These are phyloP conservation scores for Synanthedon vespiformis DNA, from an alignment of 2,888 invertebrate species.

Conservation along the genomic window DNA sequence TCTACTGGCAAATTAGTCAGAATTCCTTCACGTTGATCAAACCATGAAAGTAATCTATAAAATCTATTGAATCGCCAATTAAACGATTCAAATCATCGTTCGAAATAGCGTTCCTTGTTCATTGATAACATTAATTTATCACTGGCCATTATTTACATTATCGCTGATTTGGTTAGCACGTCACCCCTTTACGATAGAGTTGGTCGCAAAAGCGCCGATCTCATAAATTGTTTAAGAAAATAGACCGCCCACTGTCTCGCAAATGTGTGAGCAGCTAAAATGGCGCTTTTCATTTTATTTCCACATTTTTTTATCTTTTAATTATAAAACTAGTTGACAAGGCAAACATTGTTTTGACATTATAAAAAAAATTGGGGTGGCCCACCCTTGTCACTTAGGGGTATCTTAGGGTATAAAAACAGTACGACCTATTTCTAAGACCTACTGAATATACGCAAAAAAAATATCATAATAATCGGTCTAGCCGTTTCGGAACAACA, in stretches of 20 bases:
- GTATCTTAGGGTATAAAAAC: no score
- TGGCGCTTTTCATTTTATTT: conserved; percentile 1
- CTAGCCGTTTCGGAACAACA: no score
- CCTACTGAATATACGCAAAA: no score
- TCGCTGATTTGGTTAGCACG: conserved; percentile 49
- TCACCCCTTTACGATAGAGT: conserved; percentile 19
- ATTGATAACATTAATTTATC: conserved; percentile 39
- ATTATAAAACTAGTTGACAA: no score
- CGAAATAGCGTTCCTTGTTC: conserved; percentile 36
- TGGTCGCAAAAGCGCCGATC: conserved; percentile 42
- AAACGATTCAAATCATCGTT: conserved; percentile 43
- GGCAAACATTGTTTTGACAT: no score
- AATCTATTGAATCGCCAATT: conserved; percentile 28
- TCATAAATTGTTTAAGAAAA: conserved; percentile 56
- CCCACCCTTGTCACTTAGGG: no score
- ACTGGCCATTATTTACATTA: conserved; percentile 43
- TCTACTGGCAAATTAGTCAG: no score
- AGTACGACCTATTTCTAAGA: no score
- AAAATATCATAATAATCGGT: no score
- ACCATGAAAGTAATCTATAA: neutral
- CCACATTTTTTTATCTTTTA: no score
- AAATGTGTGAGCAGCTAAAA: conserved; percentile 13
- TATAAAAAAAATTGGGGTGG: no score
- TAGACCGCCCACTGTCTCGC: conserved; percentile 43
- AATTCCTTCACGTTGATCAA: no score